Conservation (phyloP, 1,140 invertebrate genomes). For the Panagrolaimus sp. region DNA sequence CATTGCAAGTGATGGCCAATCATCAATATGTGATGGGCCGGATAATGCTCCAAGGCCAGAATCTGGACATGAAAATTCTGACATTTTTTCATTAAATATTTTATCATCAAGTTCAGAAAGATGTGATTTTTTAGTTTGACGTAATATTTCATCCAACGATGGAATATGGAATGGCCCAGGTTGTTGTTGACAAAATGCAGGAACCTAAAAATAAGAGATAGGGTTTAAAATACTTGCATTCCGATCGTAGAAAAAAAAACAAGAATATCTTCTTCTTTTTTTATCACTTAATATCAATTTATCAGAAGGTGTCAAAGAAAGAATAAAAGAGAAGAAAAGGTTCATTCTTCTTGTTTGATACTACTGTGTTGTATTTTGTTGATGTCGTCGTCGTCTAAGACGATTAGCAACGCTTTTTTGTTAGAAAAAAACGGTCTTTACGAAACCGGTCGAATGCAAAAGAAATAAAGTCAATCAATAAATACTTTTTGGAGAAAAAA, state of each 20-base stretch:
- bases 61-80: slow-evolving; percentile 13
- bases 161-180: slow-evolving; percentile 13
- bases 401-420: not conserved
- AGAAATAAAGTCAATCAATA: not conserved
- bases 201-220: slow-evolving; percentile 30
- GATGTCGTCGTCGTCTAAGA: slow-evolving; percentile 2
- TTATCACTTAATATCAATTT: no score
- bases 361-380: not conserved
- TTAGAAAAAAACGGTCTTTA: slow-evolving; percentile 3
- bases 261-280: no score
- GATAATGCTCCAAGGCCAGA: not conserved
- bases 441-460: not conserved
- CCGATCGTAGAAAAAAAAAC: no score
- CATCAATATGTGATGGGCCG: slow-evolving; percentile 53
- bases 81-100: slow-evolving; percentile 10
- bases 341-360: no score
- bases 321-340: no score
- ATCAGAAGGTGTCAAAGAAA: no score
- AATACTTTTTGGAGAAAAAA: no score
- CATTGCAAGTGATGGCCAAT: slow-evolving; percentile 53
- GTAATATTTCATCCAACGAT: slow-evolving; percentile 35
- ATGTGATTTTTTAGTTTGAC: slow-evolving; percentile 16
- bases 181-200: slow-evolving; percentile 28
- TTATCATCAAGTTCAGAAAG: slow-evolving; percentile 3
- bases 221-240: no score